These are phyloP conservation scores for Colossoma macropomum DNA, from an alignment of 2,113 vertebrate genomes.

Conservation along the genomic window DNA sequence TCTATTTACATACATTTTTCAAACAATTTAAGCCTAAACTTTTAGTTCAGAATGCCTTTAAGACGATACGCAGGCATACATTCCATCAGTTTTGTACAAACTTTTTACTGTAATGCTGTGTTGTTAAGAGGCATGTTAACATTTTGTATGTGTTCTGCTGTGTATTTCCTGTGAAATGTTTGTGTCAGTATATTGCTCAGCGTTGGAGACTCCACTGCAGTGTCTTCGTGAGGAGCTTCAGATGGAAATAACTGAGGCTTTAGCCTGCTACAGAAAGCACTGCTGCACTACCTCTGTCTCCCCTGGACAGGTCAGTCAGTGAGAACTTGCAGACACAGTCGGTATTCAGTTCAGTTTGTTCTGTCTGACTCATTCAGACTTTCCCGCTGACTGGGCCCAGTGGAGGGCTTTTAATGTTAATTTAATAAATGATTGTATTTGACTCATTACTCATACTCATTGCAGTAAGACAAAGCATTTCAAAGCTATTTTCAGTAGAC, in stretches of 20 bases:
- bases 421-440: not conserved
- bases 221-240: constrained; percentile 77
- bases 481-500: not conserved
- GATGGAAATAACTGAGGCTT: constrained; percentile 68
- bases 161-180: not conserved
- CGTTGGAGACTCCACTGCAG: constrained; percentile 74
- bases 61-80: too few species aligned
- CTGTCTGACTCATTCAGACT: not conserved
- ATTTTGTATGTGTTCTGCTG: not conserved
- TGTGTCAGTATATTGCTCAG: constrained; percentile 71
- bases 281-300: constrained; percentile 73
- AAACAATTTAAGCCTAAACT: too few species aligned
- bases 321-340: not conserved
- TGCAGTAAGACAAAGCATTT: not conserved
- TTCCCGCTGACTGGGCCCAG: not conserved
- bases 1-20: too few species aligned
- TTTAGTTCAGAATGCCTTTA: too few species aligned
- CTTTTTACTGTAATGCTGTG: too few species aligned
- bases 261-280: constrained; percentile 78
- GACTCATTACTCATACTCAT: not conserved
- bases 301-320: constrained; percentile 71
- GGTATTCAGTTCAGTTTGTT: not conserved
- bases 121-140: too few species aligned
- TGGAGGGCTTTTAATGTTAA: not conserved
- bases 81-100: too few species aligned